These are phyloP conservation scores for Sander lucioperca DNA, from an alignment of 2,113 vertebrate genomes.

Conservation along the genomic window DNA sequence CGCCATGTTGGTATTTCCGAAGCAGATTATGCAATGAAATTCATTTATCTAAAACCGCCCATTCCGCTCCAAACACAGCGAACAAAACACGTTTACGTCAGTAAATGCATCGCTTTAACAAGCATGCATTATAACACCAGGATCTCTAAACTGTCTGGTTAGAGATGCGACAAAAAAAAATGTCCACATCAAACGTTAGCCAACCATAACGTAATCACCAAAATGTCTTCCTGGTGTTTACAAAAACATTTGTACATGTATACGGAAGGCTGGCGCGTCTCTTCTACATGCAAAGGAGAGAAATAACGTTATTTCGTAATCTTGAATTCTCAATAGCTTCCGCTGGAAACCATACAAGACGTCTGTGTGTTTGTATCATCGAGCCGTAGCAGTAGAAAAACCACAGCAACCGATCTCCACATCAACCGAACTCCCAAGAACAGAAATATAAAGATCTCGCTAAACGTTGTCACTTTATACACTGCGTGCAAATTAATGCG, in stretches of 20 bases:
- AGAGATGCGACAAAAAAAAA: conserved; percentile 73
- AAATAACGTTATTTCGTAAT: conserved; percentile 18
- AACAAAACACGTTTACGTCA: not conserved
- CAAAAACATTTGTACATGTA: conserved; percentile 26
- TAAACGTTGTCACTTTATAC: conserved; percentile 13
- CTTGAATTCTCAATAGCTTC: not conserved
- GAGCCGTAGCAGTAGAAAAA: not conserved
- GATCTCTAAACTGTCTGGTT: not conserved
- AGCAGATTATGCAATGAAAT: conserved; percentile 83
- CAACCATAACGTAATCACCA: conserved; percentile 63
- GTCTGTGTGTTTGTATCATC: not conserved
- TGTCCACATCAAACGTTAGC: conserved; percentile 50
- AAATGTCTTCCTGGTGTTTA: conserved; percentile 75
- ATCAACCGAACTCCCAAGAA: not conserved
- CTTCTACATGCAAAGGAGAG: not conserved
- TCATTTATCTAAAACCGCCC: conserved; percentile 67
- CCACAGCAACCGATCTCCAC: not conserved
- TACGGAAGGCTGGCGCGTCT: not conserved
- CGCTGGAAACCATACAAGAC: not conserved
- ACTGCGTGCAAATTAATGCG: conserved; percentile 56
- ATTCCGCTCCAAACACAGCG: conserved; percentile 56
- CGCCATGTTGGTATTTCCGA: conserved; percentile 84
- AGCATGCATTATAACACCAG: not conserved
- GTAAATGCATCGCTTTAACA: not conserved
- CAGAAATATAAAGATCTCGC: not conserved